phyloP scores from a whole-genome alignment of 2,113 vertebrate species.

The Henicopernis longicauda region DNA sequence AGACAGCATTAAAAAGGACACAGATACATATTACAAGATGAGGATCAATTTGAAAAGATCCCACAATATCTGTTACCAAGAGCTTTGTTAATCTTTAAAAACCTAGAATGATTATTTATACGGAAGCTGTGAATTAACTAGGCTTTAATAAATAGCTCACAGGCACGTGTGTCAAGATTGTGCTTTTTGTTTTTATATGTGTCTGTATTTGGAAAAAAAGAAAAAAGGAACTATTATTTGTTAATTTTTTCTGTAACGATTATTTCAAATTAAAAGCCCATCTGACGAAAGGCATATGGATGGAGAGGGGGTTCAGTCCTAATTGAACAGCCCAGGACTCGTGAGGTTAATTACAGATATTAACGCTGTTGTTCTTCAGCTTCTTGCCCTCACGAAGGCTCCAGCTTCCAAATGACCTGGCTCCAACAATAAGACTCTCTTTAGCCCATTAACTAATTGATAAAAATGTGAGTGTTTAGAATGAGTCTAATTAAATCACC shows the following conservation, averaged over 20 bases:
- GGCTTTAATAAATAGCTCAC: slow-evolving; percentile 45
- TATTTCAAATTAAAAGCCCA: slow-evolving; percentile 71
- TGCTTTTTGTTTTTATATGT: slow-evolving; percentile 22
- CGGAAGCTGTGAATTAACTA: slow-evolving; percentile 8
- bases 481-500: slow-evolving; percentile 85
- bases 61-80: slow-evolving; percentile 32
- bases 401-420: slow-evolving; percentile 83
- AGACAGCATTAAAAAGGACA: slow-evolving; percentile 3
- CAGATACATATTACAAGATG: slow-evolving; percentile 17
- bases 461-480: slow-evolving; percentile 83
- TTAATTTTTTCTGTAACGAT: slow-evolving; percentile 65
- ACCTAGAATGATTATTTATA: slow-evolving; percentile 45
- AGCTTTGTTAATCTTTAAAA: slow-evolving; percentile 58
- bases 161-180: slow-evolving; percentile 18
- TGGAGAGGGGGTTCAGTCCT: slow-evolving; percentile 65
- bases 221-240: slow-evolving; percentile 34
- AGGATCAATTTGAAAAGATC: slow-evolving; percentile 56
- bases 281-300: slow-evolving; percentile 75
- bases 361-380: slow-evolving; percentile 76
- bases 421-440: slow-evolving; percentile 80
- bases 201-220: not conserved
- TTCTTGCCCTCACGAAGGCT: slow-evolving; percentile 81
- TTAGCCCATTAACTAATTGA: slow-evolving; percentile 87
- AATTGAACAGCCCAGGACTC: slow-evolving; percentile 77
- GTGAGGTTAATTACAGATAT: slow-evolving; percentile 84